phyloP scores from a whole-genome alignment of 2,797 vertebrate species.

The Esox masquinongy region DNA sequence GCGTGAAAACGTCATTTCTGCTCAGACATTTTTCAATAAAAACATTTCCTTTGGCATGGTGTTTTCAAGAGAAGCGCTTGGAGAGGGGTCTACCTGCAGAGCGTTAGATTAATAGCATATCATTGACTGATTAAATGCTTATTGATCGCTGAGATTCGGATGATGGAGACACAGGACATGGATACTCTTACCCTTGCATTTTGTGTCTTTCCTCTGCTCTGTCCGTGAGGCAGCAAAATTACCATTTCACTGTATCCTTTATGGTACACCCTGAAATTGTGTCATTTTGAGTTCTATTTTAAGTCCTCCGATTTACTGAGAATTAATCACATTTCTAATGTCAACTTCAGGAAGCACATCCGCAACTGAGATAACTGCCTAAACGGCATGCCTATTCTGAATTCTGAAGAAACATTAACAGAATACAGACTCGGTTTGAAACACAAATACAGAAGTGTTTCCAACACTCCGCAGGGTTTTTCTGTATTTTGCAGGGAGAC shows the following conservation, averaged over 20 bases:
- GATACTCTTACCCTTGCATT: conserved; percentile 63
- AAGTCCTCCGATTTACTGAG: conserved; percentile 28
- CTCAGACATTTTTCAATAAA: conserved; percentile 75
- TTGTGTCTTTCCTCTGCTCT: conserved; percentile 56
- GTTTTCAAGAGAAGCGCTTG: conserved; percentile 66
- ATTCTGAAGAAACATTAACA: conserved; percentile 33
- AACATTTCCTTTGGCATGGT: conserved; percentile 71
- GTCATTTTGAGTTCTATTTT: conserved; percentile 2
- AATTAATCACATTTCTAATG: conserved; percentile 24
- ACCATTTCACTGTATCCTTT: conserved; percentile 8
- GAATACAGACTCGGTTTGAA: conserved; percentile 37
- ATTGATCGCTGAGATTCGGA: conserved; percentile 74
- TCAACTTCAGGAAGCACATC: conserved; percentile 2
- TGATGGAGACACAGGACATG: conserved; percentile 66
- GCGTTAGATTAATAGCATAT: conserved; percentile 75
- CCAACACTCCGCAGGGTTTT: conserved; percentile 40
- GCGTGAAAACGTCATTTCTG: conserved; percentile 70
- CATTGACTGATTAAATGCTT: conserved; percentile 80
- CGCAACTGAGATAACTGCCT: not conserved
- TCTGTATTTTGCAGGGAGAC: conserved; percentile 47
- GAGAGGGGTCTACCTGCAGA: conserved; percentile 70
- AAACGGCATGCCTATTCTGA: conserved; percentile 15
- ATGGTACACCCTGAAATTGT: conserved; percentile 6
- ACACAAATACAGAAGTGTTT: conserved; percentile 41
- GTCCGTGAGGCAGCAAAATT: conserved; percentile 33